phyloP scores from a whole-genome alignment of 2,797 vertebrate species.

The Knipowitschia caucasica region DNA sequence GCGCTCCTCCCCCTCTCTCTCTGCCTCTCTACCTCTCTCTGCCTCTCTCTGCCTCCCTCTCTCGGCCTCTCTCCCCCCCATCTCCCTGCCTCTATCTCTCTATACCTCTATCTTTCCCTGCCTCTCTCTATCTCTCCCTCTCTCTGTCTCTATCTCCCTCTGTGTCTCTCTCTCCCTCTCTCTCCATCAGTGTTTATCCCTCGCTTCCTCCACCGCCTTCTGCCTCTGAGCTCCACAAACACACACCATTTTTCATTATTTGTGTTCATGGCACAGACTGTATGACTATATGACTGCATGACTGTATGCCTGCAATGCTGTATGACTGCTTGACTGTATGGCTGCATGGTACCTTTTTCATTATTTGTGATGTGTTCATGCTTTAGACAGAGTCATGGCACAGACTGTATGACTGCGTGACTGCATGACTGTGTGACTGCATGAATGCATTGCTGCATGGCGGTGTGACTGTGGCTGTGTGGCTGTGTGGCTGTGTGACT shows the following conservation, averaged over 20 bases:
- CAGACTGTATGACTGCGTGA: too few relatives aligned
- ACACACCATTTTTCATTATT: conserved; percentile 20
- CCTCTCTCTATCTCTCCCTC: conserved; percentile 60
- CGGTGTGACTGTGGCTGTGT: too few relatives aligned
- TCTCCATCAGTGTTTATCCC: conserved; percentile 54
- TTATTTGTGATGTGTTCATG: too few relatives aligned
- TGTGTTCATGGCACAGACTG: too few relatives aligned
- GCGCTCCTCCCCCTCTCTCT: conserved; percentile 59
- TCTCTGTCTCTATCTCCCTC: conserved; percentile 29
- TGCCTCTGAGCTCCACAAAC: conserved; percentile 37
- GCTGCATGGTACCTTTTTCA: too few relatives aligned
- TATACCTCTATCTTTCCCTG: conserved; percentile 43
- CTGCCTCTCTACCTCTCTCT: conserved; percentile 39
- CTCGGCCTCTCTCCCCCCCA: conserved; percentile 35
- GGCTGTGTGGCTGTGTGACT: too few relatives aligned
- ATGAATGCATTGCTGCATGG: too few relatives aligned
- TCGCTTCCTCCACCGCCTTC: conserved; percentile 20
- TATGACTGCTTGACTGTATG: too few relatives aligned
- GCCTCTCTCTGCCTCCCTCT: conserved; percentile 47
- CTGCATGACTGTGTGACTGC: too few relatives aligned
- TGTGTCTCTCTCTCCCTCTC: conserved; percentile 37
- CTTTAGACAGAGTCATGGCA: too few relatives aligned
- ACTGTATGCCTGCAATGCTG: too few relatives aligned
- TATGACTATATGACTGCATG: too few relatives aligned
- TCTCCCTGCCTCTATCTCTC: conserved; percentile 23